Percentiles rank a stretch among this genome's conserved stretches.
Evolutionary conservation across 2,888 invertebrate species (phyloP).

Genomic region (Microctonus hyperodae): DNA sequence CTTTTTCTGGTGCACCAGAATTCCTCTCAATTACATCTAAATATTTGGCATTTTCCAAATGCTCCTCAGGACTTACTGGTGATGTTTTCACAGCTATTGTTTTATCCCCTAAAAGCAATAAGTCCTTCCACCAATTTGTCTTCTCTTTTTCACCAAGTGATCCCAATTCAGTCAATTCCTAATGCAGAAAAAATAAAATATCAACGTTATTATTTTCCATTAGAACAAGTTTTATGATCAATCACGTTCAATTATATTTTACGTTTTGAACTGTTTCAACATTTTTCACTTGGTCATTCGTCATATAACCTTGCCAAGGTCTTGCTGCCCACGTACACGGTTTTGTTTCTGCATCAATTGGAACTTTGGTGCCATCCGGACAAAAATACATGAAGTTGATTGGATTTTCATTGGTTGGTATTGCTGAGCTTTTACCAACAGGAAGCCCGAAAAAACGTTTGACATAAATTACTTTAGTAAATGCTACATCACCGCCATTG

Average conservation of each 20-base stretch:
- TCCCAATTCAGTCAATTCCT: constrained; percentile 55
- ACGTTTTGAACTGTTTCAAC: constrained; percentile 54
- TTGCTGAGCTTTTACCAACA: constrained; percentile 68
- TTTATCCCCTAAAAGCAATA: constrained; percentile 69
- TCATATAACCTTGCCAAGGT: constrained; percentile 83
- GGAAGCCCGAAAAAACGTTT: constrained; percentile 80
- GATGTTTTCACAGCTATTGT: constrained; percentile 73
- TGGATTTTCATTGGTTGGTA: constrained; percentile 70
- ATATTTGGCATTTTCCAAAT: constrained; percentile 72
- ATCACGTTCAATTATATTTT: background rate
- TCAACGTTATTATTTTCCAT: background rate
- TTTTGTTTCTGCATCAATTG: constrained; percentile 68
- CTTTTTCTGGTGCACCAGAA: constrained; percentile 73
- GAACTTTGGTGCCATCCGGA: constrained; percentile 76
- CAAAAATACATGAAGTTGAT: constrained; percentile 79
- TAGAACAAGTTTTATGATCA: background rate
- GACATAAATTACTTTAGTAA: constrained; percentile 83
- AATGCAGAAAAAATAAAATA: constrained; percentile 9
- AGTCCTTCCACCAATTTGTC: constrained; percentile 63
- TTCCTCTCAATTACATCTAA: constrained; percentile 77
- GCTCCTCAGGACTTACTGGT: constrained; percentile 69
- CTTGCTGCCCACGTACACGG: constrained; percentile 84
- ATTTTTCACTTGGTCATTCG: constrained; percentile 68
- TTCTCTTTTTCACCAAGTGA: constrained; percentile 61
- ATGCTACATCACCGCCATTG: constrained; percentile 80